phyloP scores from a whole-genome alignment of 2,113 vertebrate genomes.

The Daboia siamensis region DNA sequence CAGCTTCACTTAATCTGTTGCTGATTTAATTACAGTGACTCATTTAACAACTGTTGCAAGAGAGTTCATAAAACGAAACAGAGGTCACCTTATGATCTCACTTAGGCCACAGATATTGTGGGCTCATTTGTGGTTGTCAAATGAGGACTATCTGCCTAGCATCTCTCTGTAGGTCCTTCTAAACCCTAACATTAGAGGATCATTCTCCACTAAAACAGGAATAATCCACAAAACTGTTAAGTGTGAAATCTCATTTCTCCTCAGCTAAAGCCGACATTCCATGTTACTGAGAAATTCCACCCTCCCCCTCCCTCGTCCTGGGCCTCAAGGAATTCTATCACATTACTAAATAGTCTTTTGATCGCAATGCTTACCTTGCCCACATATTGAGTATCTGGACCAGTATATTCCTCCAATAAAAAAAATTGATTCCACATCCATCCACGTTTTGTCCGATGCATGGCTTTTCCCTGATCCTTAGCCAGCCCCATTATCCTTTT shows the following conservation, averaged over 20 bases:
- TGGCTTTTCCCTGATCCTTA: constrained; percentile 72
- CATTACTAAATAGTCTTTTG: not conserved
- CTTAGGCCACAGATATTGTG: not conserved
- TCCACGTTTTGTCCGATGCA: constrained; percentile 89
- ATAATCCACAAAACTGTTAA: not conserved
- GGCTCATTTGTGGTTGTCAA: not conserved
- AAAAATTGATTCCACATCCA: constrained; percentile 99
- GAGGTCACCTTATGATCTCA: not conserved
- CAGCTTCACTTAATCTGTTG: not conserved
- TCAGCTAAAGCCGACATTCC: not conserved
- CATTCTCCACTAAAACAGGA: not conserved
- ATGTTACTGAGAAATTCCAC: not conserved
- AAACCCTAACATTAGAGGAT: not conserved
- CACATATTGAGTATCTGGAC: constrained; percentile 92
- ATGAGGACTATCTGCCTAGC: not conserved
- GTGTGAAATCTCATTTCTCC: not conserved
- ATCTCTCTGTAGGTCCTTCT: not conserved
- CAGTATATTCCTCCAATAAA: constrained; percentile 93
- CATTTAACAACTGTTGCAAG: not conserved
- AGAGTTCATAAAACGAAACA: not conserved
- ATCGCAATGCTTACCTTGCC: constrained; percentile 86
- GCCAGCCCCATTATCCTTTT: constrained; percentile 62
- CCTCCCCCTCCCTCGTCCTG: fast-evolving
- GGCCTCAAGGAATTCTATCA: not conserved
- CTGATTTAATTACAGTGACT: not conserved